Conservation (phyloP, 2,888 invertebrate genomes). For the Maniola hyperantus region DNA sequence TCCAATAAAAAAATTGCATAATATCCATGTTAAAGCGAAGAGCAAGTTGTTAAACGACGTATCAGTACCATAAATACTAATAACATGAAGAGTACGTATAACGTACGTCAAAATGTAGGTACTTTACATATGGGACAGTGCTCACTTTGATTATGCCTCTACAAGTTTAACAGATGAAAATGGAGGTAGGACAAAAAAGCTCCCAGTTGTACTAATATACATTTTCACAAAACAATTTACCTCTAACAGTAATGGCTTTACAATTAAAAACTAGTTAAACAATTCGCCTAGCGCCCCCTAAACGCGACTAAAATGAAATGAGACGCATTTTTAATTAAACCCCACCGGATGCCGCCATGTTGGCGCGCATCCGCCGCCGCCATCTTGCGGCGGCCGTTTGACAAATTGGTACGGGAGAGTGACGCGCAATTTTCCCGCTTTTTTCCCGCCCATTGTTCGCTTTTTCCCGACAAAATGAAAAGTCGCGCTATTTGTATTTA, state of each 20-base stretch:
- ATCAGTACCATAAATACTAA: not conserved
- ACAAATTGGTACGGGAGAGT: slow-evolving; percentile 82
- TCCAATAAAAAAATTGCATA: slow-evolving; percentile 1
- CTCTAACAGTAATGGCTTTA: slow-evolving; percentile 42
- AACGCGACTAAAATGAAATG: slow-evolving; percentile 66
- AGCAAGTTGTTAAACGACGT: not conserved
- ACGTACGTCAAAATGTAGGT: slow-evolving; percentile 9
- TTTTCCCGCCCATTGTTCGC: slow-evolving; percentile 78
- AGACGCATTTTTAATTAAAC: slow-evolving; percentile 79
- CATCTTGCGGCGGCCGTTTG: slow-evolving; percentile 80
- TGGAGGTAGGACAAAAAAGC: slow-evolving; percentile 23
- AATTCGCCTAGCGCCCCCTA: slow-evolving; percentile 54
- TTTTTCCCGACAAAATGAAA: slow-evolving; percentile 81
- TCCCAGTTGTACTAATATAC: slow-evolving; percentile 30
- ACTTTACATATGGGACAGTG: slow-evolving; percentile 14
- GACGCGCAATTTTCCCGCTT: slow-evolving; percentile 81
- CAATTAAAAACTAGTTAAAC: slow-evolving; percentile 50
- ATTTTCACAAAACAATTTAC: slow-evolving; percentile 36
- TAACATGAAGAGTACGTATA: not conserved
- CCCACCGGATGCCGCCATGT: slow-evolving; percentile 74
- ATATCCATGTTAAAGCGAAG: not conserved
- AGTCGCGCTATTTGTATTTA: slow-evolving; percentile 71
- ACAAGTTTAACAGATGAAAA: slow-evolving; percentile 11
- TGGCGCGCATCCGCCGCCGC: slow-evolving; percentile 64
- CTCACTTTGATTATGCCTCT: slow-evolving; percentile 24